Conservation (phyloP, 2,797 vertebrate species). For the Bufotes viridis region DNA sequence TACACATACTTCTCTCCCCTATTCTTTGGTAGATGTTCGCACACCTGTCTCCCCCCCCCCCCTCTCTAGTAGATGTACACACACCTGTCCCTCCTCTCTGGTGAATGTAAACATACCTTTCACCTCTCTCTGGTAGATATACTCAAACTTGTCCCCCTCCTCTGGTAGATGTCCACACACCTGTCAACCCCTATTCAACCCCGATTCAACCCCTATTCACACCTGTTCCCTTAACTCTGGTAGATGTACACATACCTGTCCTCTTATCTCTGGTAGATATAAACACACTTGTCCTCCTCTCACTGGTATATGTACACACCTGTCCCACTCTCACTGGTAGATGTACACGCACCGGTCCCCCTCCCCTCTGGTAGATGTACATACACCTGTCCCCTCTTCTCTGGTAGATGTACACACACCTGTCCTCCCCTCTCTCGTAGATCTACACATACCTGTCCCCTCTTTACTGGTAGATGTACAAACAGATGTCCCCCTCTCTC, state of each 20-base stretch:
- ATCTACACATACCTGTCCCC: background rate
- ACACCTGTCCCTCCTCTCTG: too few relatives aligned
- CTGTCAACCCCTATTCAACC: too few relatives aligned
- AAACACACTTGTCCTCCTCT: background rate
- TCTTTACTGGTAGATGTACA: background rate
- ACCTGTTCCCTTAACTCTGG: too few relatives aligned
- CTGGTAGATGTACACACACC: background rate
- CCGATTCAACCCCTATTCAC: too few relatives aligned
- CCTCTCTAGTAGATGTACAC: background rate
- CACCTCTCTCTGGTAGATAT: background rate
- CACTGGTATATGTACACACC: too few relatives aligned
- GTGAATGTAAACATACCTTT: too few relatives aligned
- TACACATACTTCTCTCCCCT: too few relatives aligned
- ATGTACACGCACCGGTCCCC: too few relatives aligned
- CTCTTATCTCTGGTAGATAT: background rate
- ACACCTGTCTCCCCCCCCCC: too few relatives aligned
- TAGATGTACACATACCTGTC: background rate
- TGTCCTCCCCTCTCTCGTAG: too few relatives aligned
- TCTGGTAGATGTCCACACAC: background rate
- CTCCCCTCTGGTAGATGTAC: background rate
- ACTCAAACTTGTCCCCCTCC: background rate
- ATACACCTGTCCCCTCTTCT: background rate
- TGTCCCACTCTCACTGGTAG: too few relatives aligned
- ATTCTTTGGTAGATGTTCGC: background rate
- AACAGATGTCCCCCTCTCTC: too few relatives aligned